phyloP scores from a whole-genome alignment of 2,888 invertebrate genomes.

The Agrochola macilenta region DNA sequence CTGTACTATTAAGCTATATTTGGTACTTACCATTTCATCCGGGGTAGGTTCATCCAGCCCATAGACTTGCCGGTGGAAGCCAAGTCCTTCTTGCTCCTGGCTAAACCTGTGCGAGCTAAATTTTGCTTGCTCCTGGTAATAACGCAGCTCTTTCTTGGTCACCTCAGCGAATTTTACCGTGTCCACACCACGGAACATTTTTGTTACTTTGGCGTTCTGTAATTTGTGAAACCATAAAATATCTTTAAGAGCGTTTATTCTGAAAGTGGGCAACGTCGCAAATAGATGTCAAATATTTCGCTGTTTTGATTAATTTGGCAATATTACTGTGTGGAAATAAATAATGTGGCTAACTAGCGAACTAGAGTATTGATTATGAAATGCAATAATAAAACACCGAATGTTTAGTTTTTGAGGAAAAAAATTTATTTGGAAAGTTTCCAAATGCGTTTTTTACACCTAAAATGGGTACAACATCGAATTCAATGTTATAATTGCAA shows the following conservation, averaged over 20 bases:
- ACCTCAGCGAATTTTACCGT: conserved; percentile 76
- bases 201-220: conserved; percentile 80
- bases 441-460: no score
- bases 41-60: conserved; percentile 79
- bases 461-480: no score
- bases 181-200: conserved; percentile 82
- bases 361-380: no score
- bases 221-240: background rate
- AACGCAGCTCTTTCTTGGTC: conserved; percentile 75
- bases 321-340: no score
- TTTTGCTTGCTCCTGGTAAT: conserved; percentile 68
- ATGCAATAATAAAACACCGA: no score
- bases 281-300: no score
- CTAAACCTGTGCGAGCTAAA: conserved; percentile 50
- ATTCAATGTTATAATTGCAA: no score
- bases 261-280: no score
- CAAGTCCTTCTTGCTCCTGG: conserved; percentile 65
- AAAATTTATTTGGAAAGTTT: no score
- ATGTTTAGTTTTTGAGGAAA: no score
- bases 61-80: conserved; percentile 71
- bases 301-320: no score
- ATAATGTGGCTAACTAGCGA: no score
- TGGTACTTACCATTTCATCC: conserved; percentile 77
- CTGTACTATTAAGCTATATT: background rate
- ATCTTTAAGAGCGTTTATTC: background rate